These are phyloP conservation scores for Alosa sapidissima DNA, from an alignment of 2,797 vertebrate species.

Conservation along the genomic window DNA sequence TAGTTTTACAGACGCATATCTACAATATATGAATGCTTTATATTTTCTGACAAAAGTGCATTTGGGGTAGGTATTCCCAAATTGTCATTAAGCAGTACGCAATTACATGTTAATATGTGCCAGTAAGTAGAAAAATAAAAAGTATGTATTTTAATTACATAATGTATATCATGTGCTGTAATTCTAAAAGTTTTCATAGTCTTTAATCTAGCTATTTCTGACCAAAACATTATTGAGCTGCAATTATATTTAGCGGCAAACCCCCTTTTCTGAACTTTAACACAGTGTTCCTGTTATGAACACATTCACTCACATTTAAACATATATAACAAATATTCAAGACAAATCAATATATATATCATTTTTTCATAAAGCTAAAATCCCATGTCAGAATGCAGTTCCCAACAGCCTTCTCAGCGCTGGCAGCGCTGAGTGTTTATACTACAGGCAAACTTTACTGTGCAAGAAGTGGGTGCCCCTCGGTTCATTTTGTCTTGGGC, in stretches of 20 bases:
- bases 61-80: slow-evolving; percentile 35
- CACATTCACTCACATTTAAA: neutral
- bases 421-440: neutral
- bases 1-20: slow-evolving; percentile 12
- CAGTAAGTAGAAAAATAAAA: slow-evolving; percentile 19
- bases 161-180: neutral
- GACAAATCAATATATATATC: neutral
- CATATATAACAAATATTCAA: neutral
- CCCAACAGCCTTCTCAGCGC: neutral
- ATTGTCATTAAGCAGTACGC: slow-evolving; percentile 32
- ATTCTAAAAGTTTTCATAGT: neutral
- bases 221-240: neutral
- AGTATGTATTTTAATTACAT: slow-evolving; percentile 4
- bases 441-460: neutral
- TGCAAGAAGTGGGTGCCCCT: neutral
- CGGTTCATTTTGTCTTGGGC: neutral
- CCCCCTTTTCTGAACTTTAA: neutral
- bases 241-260: neutral
- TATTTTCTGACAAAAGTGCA: neutral
- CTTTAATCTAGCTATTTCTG: neutral
- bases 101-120: slow-evolving; percentile 33
- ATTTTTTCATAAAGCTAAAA: neutral
- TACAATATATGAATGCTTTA: slow-evolving; percentile 8
- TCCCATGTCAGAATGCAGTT: neutral
- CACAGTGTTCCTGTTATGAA: neutral